Percentiles rank a stretch among this genome's conserved stretches.
Evolutionary conservation across 2,113 vertebrate species (phyloP).

Genomic region (Centropristis striata): DNA sequence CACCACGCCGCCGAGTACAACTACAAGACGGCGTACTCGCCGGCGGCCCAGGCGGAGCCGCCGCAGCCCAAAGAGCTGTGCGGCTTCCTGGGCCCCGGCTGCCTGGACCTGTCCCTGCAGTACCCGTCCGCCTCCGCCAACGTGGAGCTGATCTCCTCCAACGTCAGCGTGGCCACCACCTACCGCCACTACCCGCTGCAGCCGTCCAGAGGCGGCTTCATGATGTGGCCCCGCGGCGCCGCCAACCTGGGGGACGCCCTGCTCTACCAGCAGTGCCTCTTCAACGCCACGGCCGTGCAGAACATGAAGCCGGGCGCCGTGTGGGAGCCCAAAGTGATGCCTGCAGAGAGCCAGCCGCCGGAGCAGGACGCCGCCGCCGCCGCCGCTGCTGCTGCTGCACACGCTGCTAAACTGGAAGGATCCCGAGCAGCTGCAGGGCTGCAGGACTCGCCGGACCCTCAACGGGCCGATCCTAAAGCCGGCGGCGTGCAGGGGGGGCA

Average conservation of each 20-base stretch:
- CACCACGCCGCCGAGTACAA: constrained; percentile 92
- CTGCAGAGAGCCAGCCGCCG: constrained; percentile 81
- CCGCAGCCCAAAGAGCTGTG: constrained; percentile 90
- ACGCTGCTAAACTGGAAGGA: constrained; percentile 86
- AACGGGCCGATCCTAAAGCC: constrained; percentile 77
- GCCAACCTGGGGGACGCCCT: constrained; percentile 90
- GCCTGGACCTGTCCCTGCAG: constrained; percentile 93
- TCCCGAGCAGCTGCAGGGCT: constrained; percentile 82
- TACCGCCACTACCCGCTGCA: constrained; percentile 94
- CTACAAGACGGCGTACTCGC: constrained; percentile 91
- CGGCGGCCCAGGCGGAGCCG: constrained; percentile 77
- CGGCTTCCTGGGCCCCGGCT: constrained; percentile 87
- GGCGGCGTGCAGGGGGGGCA: constrained; percentile 81
- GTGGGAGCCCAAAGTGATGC: constrained; percentile 90
- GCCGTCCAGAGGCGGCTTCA: constrained; percentile 82
- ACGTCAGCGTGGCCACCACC: constrained; percentile 95
- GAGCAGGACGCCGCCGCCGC: constrained; percentile 82
- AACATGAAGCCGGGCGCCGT: constrained; percentile 89
- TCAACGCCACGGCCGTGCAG: constrained; percentile 92
- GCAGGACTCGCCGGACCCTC: constrained; percentile 55
- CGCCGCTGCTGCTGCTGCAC: no score
- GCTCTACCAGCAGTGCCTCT: constrained; percentile 94
- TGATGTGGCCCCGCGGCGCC: constrained; percentile 94
- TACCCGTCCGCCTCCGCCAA: constrained; percentile 88
- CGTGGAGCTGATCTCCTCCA: constrained; percentile 96